phyloP scores from a whole-genome alignment of 2,797 vertebrate species.

The Brotula barbata region DNA sequence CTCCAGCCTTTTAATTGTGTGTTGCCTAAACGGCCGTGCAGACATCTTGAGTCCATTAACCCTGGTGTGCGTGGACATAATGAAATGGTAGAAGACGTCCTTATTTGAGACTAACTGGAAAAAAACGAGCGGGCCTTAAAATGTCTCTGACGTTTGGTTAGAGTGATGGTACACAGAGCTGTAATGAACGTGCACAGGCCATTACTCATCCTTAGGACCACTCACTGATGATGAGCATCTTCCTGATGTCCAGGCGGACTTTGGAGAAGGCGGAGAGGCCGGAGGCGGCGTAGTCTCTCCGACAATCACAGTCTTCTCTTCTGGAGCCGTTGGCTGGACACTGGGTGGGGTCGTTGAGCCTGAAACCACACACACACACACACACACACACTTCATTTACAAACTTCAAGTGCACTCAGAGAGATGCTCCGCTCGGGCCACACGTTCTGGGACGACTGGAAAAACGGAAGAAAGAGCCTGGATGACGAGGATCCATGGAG shows the following conservation, averaged over 20 bases:
- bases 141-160: constrained; percentile 17
- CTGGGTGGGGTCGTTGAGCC: constrained; percentile 92
- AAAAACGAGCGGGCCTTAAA: constrained; percentile 19
- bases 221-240: constrained; percentile 96
- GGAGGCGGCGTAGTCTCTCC: constrained; percentile 89
- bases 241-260: constrained; percentile 89
- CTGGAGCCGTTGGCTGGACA: constrained; percentile 91
- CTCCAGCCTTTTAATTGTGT: constrained; percentile 60
- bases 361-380: constrained; percentile 63
- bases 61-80: constrained; percentile 62
- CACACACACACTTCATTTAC: constrained; percentile 30
- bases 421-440: too few species aligned
- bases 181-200: background rate
- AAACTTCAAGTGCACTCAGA: background rate
- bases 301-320: constrained; percentile 90
- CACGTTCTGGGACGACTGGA: too few species aligned
- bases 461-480: too few species aligned
- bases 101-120: constrained; percentile 49
- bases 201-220: constrained; percentile 45
- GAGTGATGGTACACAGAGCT: constrained; percentile 52
- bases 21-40: constrained; percentile 58
- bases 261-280: constrained; percentile 93
- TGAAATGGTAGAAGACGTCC: constrained; percentile 67
- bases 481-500: too few species aligned
- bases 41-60: constrained; percentile 83